Evolutionary conservation across 1,140 invertebrate genomes (phyloP).

Genomic region (Sinella curviseta): DNA sequence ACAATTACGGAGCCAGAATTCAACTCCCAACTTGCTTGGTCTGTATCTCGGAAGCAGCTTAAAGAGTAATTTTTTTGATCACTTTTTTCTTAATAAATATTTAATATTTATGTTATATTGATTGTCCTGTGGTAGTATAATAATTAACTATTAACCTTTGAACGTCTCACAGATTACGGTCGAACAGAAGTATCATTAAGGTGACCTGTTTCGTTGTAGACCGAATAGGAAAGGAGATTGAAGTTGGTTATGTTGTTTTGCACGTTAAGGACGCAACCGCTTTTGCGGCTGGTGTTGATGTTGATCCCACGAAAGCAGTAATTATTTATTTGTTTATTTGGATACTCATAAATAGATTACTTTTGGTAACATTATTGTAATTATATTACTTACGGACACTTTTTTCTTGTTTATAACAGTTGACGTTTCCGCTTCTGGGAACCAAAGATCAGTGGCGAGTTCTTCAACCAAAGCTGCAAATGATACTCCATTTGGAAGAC

Average conservation of each 20-base stretch:
- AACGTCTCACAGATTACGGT: not conserved
- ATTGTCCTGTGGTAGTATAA: too few species aligned
- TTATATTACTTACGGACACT: not conserved
- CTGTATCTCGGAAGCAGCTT: slow-evolving; percentile 18
- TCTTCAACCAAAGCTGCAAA: slow-evolving; percentile 29
- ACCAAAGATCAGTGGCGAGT: slow-evolving; percentile 32
- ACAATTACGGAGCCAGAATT: slow-evolving; percentile 29
- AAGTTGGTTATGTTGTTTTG: slow-evolving; percentile 30
- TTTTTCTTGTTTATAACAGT: not conserved
- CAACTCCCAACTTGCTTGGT: slow-evolving; percentile 33
- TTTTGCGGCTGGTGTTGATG: not conserved
- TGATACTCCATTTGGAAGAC: slow-evolving; percentile 37
- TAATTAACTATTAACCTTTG: too few species aligned
- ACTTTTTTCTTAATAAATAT: too few species aligned
- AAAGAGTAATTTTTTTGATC: too few species aligned
- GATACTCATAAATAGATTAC: not conserved
- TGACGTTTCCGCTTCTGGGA: slow-evolving; percentile 8
- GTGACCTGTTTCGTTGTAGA: slow-evolving; percentile 15
- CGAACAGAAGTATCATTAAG: slow-evolving; percentile 4
- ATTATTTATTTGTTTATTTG: not conserved
- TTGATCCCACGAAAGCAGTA: slow-evolving; percentile 36
- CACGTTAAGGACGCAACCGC: slow-evolving; percentile 33
- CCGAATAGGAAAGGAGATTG: not conserved
- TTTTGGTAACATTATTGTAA: too few species aligned
- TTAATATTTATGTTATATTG: too few species aligned